These are phyloP conservation scores for Acridotheres tristis DNA, from an alignment of 2,797 vertebrate genomes.

Conservation along the genomic window DNA sequence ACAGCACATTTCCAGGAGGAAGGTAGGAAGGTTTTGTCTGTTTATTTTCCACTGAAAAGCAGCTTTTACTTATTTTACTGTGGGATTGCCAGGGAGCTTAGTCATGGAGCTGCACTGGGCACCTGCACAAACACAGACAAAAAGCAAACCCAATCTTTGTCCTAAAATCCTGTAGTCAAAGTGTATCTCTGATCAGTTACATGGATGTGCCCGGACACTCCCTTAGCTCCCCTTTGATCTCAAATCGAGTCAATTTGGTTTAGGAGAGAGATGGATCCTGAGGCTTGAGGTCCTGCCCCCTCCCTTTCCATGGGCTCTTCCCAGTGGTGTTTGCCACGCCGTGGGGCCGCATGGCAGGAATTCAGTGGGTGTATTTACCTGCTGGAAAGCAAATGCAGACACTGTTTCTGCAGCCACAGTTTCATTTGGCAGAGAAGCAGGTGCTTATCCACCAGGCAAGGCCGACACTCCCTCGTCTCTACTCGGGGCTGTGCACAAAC, in stretches of 20 bases:
- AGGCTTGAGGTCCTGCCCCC: not conserved
- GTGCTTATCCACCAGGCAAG: slow-evolving; percentile 47
- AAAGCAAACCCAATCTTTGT: not conserved
- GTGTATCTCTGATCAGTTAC: not conserved
- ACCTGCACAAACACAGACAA: slow-evolving; percentile 6
- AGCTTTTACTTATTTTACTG: not conserved
- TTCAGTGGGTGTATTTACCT: slow-evolving; percentile 47
- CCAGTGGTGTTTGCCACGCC: not conserved
- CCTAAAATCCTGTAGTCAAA: not conserved
- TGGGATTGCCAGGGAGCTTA: not conserved
- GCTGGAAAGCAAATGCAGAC: slow-evolving; percentile 24
- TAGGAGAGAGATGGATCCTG: not conserved
- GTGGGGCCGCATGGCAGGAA: not conserved
- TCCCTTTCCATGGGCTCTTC: not conserved
- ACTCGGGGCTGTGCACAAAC: slow-evolving; percentile 51
- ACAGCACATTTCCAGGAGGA: not conserved
- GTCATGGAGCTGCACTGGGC: not conserved
- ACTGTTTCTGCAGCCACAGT: slow-evolving; percentile 37
- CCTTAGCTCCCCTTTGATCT: not conserved
- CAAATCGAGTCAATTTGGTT: not conserved
- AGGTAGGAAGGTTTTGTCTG: not conserved
- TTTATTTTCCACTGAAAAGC: not conserved
- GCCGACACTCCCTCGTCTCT: slow-evolving; percentile 42
- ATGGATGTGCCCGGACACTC: not conserved
- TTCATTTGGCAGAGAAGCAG: slow-evolving; percentile 56